Base-by-base conservation (phyloP, 2,113 vertebrate species). In the Psophia crepitans region DNA sequence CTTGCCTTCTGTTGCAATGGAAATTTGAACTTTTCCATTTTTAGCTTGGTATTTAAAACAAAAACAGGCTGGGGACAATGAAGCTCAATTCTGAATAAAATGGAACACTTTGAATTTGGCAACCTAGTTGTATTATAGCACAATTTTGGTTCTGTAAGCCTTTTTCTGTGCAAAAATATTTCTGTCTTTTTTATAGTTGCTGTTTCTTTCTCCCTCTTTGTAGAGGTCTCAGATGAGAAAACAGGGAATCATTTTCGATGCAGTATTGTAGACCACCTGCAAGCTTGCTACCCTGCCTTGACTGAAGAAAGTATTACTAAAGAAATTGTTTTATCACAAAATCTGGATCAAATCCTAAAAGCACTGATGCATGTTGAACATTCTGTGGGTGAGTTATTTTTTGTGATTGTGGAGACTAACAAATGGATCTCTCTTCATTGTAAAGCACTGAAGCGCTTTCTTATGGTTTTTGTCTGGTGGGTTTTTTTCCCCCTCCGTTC, bases 211-310 rank as follows among this genome's bases (percentile, higher is more conserved):
- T n/a, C 58, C 60, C 96, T 82, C 71, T 82, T 24, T 90, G 53
- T 61, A 96, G 99, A 99, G 18, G 92, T 98, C 56, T 91, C 83
- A 24, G 98, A 98, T 87, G 98, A 97, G 68, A 98, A 97, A 94
- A 94, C 87, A 58, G 98, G 97, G 12, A 97, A 94, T 28, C 95
- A 98, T 11, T 98, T 98, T 19, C 98, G 98, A 63, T 98, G 98
- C 97, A 99, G 98, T 93, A 96, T 99, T 80, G 98, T 98, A 68
- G 99, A 99, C 43, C 98, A 99, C 46, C 98, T 99, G 39, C 98
- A 99, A 93, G 97, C 96, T 85, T 99, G 98, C 95, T 98, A 99
- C 95, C 98, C 98, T 0, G 68, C 94, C 30, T 97, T 99, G 69
- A 99, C 97, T 0, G 99, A 99, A 86, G 99, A 99, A 80, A 96